These are phyloP conservation scores for Lontra canadensis DNA, from an alignment of 2,113 vertebrate species.

Conservation along the genomic window DNA sequence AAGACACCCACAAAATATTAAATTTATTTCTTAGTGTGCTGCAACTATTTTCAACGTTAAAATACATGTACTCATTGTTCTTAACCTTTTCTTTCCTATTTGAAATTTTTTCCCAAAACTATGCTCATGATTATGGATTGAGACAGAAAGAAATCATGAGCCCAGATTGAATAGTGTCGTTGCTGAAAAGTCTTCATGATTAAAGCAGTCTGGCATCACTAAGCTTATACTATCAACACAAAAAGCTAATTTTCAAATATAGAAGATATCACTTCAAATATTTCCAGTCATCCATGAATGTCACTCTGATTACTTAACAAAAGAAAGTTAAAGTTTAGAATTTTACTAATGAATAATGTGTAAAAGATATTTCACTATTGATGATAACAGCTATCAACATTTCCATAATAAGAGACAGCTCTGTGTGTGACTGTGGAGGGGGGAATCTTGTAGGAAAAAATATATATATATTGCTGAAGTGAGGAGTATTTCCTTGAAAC, in stretches of 20 bases:
- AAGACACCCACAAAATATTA: not conserved
- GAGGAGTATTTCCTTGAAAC: not conserved
- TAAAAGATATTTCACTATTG: slow-evolving; percentile 14
- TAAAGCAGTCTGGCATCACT: not conserved
- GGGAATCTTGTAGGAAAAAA: not conserved
- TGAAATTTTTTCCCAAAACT: not conserved
- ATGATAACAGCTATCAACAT: slow-evolving; percentile 19
- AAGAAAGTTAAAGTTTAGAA: slow-evolving; percentile 28
- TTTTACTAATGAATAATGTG: slow-evolving; percentile 30
- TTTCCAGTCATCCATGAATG: slow-evolving; percentile 46
- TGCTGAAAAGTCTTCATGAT: not conserved
- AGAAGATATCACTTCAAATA: slow-evolving; percentile 35
- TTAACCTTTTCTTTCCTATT: not conserved
- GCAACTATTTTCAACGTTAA: not conserved
- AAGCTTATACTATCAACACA: slow-evolving; percentile 29
- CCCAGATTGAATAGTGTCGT: not conserved
- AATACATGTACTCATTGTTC: not conserved
- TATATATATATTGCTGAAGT: not conserved
- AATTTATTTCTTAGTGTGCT: not conserved
- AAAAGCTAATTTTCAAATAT: slow-evolving; percentile 55
- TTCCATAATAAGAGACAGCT: not conserved
- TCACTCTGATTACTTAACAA: slow-evolving; percentile 44
- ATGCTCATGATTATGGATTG: not conserved
- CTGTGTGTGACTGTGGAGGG: not conserved
- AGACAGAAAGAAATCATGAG: not conserved